These are phyloP conservation scores for Pollachius pollachius DNA, from an alignment of 2,113 vertebrate species.

Conservation along the genomic window DNA sequence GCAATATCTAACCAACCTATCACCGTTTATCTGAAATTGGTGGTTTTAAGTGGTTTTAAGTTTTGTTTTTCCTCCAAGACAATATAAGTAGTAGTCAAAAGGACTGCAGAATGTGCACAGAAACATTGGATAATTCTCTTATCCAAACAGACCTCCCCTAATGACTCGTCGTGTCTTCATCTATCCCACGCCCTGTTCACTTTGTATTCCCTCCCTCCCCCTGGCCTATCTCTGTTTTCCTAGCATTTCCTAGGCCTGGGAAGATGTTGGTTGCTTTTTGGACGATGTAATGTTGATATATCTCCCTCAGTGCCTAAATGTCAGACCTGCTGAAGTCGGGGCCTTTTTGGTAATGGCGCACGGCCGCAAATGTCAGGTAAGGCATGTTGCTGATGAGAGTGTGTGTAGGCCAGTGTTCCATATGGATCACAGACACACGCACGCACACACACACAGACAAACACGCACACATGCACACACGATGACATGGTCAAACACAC, in stretches of 20 bases:
- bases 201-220: not conserved
- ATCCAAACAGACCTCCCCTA: not conserved
- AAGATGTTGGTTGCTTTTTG: conserved; percentile 47
- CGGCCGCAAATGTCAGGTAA: conserved; percentile 69
- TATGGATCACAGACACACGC: conserved; percentile 22
- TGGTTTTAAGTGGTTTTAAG: too few relatives aligned
- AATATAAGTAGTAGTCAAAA: not conserved
- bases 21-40: too few relatives aligned
- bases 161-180: not conserved
- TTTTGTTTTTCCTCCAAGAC: not conserved
- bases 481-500: too few relatives aligned
- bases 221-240: not conserved
- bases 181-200: not conserved
- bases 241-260: conserved; percentile 49
- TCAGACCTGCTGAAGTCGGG: conserved; percentile 51
- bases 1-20: too few relatives aligned
- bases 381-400: conserved; percentile 58
- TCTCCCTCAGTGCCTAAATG: conserved; percentile 64
- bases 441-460: not conserved
- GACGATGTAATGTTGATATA: conserved; percentile 55
- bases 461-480: too few relatives aligned
- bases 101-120: not conserved
- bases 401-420: conserved; percentile 39
- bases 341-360: conserved; percentile 58
- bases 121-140: not conserved